Evolutionary conservation across 2,888 invertebrate genomes (phyloP).

Genomic region (Leptodirus hochenwartii): DNA sequence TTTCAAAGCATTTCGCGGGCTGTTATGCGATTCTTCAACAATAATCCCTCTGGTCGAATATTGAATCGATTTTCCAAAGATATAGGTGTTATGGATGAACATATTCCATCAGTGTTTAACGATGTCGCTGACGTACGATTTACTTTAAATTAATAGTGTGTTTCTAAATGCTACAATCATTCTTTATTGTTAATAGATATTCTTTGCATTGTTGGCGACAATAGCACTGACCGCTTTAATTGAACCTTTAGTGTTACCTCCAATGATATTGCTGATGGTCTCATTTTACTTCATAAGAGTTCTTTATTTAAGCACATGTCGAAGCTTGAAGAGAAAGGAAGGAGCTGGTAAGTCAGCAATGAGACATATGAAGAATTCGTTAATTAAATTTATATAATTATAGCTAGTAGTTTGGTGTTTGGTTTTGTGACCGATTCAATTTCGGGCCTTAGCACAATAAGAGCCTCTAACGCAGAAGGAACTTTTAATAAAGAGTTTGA

Average conservation of each 20-base stretch:
- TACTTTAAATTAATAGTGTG: too few species aligned
- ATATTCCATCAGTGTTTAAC: conserved; percentile 30
- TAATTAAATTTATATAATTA: conserved; percentile 13
- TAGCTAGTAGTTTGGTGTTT: conserved; percentile 24
- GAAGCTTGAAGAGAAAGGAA: conserved; percentile 53
- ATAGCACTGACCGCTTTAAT: conserved; percentile 51
- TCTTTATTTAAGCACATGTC: conserved; percentile 57
- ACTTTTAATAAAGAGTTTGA: conserved; percentile 22
- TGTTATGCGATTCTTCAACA: conserved; percentile 49
- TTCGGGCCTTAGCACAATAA: conserved; percentile 22
- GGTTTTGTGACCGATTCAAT: conserved; percentile 24
- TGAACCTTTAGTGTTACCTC: conserved; percentile 49
- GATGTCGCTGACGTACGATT: conserved; percentile 28
- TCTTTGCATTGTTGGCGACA: conserved; percentile 45
- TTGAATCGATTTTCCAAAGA: conserved; percentile 57
- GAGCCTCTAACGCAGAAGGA: conserved; percentile 20
- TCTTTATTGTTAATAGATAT: too few species aligned
- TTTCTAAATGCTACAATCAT: too few species aligned
- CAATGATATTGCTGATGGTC: conserved; percentile 41
- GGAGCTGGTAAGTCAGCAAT: conserved; percentile 23
- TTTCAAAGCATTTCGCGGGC: conserved; percentile 37
- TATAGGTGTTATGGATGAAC: conserved; percentile 38
- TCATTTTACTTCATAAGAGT: conserved; percentile 45
- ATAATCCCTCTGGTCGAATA: conserved; percentile 42
- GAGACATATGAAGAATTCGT: too few species aligned